These are phyloP conservation scores for Corbicula japonica DNA, from an alignment of 2,888 invertebrate genomes.

Conservation along the genomic window DNA sequence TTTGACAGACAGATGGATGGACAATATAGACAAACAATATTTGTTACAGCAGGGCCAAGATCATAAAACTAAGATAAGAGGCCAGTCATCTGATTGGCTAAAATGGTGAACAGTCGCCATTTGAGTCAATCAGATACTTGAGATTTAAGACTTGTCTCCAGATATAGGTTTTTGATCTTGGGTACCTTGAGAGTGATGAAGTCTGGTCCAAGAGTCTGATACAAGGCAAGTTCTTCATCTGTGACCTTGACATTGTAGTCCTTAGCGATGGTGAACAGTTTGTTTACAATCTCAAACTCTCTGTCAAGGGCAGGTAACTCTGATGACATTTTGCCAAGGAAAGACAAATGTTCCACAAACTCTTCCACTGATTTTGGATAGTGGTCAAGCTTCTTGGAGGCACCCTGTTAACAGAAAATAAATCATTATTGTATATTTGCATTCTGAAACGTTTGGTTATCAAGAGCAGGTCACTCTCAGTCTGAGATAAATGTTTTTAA, in stretches of 20 bases:
- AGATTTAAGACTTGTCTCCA: no score
- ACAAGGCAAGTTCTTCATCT: conserved; percentile 85
- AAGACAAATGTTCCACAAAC: conserved; percentile 86
- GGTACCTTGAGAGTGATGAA: conserved; percentile 86
- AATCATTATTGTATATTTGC: not conserved
- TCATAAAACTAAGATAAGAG: no score
- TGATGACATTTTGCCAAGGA: conserved; percentile 84
- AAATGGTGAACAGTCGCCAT: no score
- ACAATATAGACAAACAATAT: no score
- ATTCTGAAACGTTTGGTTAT: no score
- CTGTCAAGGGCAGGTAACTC: conserved; percentile 85
- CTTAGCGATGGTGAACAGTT: conserved; percentile 85
- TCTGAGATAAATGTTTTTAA: no score
- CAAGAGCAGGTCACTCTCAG: no score
- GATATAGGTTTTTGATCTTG: no score
- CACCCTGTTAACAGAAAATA: conserved; percentile 76
- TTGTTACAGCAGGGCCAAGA: no score
- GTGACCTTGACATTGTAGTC: conserved; percentile 83
- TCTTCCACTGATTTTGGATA: conserved; percentile 85
- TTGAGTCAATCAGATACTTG: no score
- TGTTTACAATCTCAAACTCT: conserved; percentile 85
- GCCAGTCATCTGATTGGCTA: no score
- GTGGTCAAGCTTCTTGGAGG: conserved; percentile 84
- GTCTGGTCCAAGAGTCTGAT: conserved; percentile 85
- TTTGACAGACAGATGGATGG: no score